Base-by-base conservation (phyloP, 64 coral and sea anemone species). In the Pachyseris speciosa region DNA sequence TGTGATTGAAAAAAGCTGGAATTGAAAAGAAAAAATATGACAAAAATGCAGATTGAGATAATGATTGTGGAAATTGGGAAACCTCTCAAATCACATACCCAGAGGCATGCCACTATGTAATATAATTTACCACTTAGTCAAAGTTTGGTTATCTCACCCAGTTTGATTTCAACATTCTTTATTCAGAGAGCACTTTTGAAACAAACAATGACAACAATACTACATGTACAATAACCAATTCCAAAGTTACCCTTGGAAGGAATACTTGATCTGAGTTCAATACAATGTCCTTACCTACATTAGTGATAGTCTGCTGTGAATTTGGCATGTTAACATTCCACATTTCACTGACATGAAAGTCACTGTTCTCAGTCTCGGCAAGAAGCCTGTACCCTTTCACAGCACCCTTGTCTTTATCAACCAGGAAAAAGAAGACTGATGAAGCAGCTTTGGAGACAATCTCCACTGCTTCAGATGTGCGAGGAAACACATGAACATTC, bases 241-340 rank as follows among this genome's bases (percentile, higher is more conserved):
- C n/a, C n/a, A n/a, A n/a, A n/a, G n/a, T n/a, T n/a, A n/a, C 12
- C 16, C 15, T 29, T 12, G 28, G 15, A 63, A 28, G 9, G 0
- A 29, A 15, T 1, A 34, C 58, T 61, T 1, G 6, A 61, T 5
- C 57, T 61, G 2, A n/a, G n/a, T n/a, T 9, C 7, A 13, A 47
- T 34, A 2, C 9, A 25, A 34, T 28, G 44, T 27, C 44, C 78
- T 89, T 75, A 99, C 97, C 97, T 74, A 92, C 60, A 42, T 89
- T 92, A 57, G 90, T 81, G 17, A 99, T 99, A 12, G 68, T 83
- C 64, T 99, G 97, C 39, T 95, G 90, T 4, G 87, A 74, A n/a
- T 86, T 55, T 38, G 97, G 94, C 37, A 99, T 84, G 37, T 93
- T 94, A 4, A 99, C 73, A 59, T 95, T 95, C 97, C 97, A 99